A percentile compares a stretch with the other conserved stretches of the same genome.
phyloP scores from a whole-genome alignment of 1,140 invertebrate genomes.

The Berghia stephanieae region DNA sequence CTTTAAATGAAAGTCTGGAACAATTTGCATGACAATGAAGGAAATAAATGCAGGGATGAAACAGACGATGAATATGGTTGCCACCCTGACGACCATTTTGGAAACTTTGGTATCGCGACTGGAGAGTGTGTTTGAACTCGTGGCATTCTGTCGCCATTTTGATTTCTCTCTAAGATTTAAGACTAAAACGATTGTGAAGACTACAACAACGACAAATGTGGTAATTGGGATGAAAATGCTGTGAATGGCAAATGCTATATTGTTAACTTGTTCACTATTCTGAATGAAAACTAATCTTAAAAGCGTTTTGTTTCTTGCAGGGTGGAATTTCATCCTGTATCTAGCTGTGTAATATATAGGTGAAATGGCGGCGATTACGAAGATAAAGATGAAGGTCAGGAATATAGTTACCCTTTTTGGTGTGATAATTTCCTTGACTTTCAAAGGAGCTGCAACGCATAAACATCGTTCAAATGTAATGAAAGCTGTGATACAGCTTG shows the following conservation, averaged over 20 bases:
- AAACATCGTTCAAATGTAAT: conserved; percentile 16
- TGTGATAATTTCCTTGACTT: conserved; percentile 15
- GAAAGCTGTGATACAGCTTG: conserved; percentile 20
- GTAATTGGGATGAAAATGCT: neutral
- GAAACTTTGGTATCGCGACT: conserved; percentile 9
- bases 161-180: neutral
- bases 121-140: neutral
- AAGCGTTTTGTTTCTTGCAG: conserved; percentile 3
- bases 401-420: neutral
- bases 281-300: neutral
- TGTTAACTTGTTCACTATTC: neutral
- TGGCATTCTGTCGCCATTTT: neutral
- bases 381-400: neutral
- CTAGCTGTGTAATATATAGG: neutral
- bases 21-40: neutral
- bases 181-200: conserved; percentile 6
- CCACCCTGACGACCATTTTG: conserved; percentile 6
- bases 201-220: neutral
- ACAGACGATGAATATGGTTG: neutral
- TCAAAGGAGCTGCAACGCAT: neutral
- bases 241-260: neutral
- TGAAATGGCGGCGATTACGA: neutral
- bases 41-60: neutral
- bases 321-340: conserved; percentile 7
- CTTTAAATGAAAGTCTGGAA: conserved; percentile 1